Evolutionary conservation across 2,888 invertebrate genomes (phyloP).

Genomic region (Drosophila peninsularis): DNA sequence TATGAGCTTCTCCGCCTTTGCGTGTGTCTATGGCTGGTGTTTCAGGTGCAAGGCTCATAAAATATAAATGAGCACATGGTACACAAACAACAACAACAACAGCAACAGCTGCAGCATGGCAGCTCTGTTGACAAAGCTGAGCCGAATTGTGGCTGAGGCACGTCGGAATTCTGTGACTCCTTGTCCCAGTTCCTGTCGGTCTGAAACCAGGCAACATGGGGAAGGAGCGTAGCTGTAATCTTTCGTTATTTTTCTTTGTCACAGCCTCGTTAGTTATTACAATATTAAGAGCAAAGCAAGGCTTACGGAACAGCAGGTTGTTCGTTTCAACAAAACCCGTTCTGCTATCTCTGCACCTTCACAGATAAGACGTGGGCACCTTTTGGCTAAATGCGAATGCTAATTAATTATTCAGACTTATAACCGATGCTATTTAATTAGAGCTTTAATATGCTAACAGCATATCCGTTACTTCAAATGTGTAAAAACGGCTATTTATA

Average conservation of each 20-base stretch:
- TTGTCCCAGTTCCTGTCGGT: constrained; percentile 40
- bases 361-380: background rate
- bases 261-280: constrained; percentile 48
- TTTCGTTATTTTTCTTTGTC: constrained; percentile 34
- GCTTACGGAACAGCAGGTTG: background rate
- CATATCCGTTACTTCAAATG: background rate
- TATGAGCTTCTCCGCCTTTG: constrained; percentile 34
- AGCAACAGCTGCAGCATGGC: constrained; percentile 29
- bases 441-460: background rate
- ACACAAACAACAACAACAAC: constrained; percentile 23
- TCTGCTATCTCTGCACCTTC: no score
- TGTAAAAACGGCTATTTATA: constrained; percentile 20
- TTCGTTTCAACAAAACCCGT: background rate
- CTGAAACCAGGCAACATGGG: background rate
- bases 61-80: constrained; percentile 65
- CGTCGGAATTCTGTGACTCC: constrained; percentile 34
- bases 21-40: constrained; percentile 35
- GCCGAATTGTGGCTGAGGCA: constrained; percentile 30
- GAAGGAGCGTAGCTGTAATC: constrained; percentile 24
- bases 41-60: constrained; percentile 70
- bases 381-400: background rate
- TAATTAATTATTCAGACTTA: background rate
- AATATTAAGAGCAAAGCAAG: constrained; percentile 51
- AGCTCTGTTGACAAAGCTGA: constrained; percentile 40
- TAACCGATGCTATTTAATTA: background rate